Base-by-base conservation (phyloP, 2,113 vertebrate genomes). In the Albula goreensis region DNA sequence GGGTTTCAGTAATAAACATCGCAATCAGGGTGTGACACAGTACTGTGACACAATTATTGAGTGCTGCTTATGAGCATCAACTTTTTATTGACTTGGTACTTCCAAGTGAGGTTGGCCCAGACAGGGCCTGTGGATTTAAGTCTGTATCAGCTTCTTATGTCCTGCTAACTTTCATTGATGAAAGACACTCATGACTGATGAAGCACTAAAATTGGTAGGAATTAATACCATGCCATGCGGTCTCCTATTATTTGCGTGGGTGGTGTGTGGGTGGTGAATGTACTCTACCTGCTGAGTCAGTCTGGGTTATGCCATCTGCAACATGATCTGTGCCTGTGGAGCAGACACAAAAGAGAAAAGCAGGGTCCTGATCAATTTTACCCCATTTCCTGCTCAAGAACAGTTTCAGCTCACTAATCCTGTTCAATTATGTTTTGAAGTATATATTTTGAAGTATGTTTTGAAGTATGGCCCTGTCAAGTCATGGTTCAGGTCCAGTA, bases 21-120 rank as follows among this genome's bases (percentile, higher is more conserved):
- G 12, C 17, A 60, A 80, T 86, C 5, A 74, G 80, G 25, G 13
- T 17, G 13, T 57, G 10, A 63, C 66, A 1, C 25, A 0, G 17
- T n/a, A 70, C n/a, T n/a, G n/a, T 8, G 4, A 2, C 17, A 63
- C 22, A 17, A 70, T n/a, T n/a, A 4, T 17, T 70, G 63, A 70
- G 63, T 70, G 63, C 0, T 17, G 7, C 60, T 63, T 19, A 17
- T 15, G 8, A n/a, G 63, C 22, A 5, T 70, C 22, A n/a, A 17
- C 53, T 5, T 49, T 57, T 85, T 17, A 89, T 63, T n/a, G 80
- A 90, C 90, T 88, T 90, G 89, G 88, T 19, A 86, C 85, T 78
- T 92, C 92, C 87, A 92, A 85, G 80, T 92, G 91, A 82, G 93
- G 87, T 85, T 70, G 41, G 82, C 84, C 87, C 31, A 41, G 31